These are phyloP conservation scores for Fringilla coelebs DNA, from an alignment of 2,797 vertebrate genomes.

Conservation along the genomic window DNA sequence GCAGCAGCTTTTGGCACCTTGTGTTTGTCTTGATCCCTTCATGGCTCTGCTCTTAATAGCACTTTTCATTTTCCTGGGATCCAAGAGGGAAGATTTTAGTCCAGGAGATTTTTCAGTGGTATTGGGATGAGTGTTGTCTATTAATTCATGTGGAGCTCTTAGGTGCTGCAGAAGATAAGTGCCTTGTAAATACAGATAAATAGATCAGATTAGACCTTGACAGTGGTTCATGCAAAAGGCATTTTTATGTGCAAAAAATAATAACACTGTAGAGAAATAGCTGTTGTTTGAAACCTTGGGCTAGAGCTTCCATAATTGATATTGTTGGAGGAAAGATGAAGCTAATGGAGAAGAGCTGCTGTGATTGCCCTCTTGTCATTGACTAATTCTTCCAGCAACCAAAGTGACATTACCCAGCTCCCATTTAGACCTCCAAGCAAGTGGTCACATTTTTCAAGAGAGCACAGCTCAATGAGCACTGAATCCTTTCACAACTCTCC, in stretches of 20 bases:
- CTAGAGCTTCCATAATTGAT: conserved; percentile 55
- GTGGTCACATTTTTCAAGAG: conserved; percentile 4
- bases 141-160: conserved; percentile 39
- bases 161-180: conserved; percentile 47
- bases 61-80: neutral
- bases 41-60: neutral
- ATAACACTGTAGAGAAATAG: conserved; percentile 50
- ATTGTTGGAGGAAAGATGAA: conserved; percentile 49
- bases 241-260: conserved; percentile 58
- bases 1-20: neutral
- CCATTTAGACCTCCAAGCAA: conserved; percentile 18
- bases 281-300: conserved; percentile 54
- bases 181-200: conserved; percentile 64
- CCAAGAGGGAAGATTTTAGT: neutral
- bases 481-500: neutral
- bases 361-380: conserved; percentile 51
- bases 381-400: conserved; percentile 49
- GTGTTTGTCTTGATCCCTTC: neutral
- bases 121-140: neutral
- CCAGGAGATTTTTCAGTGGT: neutral
- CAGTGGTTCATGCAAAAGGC: conserved; percentile 57
- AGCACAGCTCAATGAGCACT: neutral
- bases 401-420: neutral
- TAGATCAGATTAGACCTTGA: conserved; percentile 63
- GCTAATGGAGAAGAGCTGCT: conserved; percentile 47